These are phyloP conservation scores for Heteromyza rotundicornis DNA, from an alignment of 2,888 invertebrate genomes.

Conservation along the genomic window DNA sequence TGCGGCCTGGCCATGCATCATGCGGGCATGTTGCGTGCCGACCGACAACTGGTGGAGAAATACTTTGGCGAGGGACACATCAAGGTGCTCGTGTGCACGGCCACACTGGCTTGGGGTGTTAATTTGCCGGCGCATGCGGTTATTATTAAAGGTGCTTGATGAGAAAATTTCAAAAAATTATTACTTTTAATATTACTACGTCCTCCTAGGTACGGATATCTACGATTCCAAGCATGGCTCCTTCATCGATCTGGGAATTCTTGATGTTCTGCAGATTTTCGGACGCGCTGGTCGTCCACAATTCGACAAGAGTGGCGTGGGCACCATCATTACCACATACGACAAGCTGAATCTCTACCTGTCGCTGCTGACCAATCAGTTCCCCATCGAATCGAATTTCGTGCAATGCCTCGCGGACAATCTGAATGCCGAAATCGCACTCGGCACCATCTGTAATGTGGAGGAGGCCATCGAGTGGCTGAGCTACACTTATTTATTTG, in stretches of 20 bases:
- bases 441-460: conserved; percentile 95
- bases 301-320: conserved; percentile 92
- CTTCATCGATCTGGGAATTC: conserved; percentile 92
- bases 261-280: conserved; percentile 98
- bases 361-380: conserved; percentile 91
- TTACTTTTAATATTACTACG: neutral
- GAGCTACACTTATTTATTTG: conserved; percentile 94
- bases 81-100: conserved; percentile 92
- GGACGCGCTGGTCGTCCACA: conserved; percentile 98
- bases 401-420: conserved; percentile 91
- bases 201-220: conserved; percentile 75
- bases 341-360: conserved; percentile 93
- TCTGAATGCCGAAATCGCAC: conserved; percentile 94
- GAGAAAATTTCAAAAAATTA: neutral
- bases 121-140: conserved; percentile 99
- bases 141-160: conserved; percentile 65
- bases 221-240: conserved; percentile 95
- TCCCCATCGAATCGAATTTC: conserved; percentile 98
- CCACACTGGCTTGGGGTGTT: conserved; percentile 99
- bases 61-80: conserved; percentile 88
- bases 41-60: conserved; percentile 87
- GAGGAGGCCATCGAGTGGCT: conserved; percentile 98
- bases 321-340: conserved; percentile 92
- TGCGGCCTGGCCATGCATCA: conserved; percentile 95
- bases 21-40: conserved; percentile 90